Evolutionary conservation across 2,888 invertebrate genomes (phyloP).

Genomic region (Nematopogon swammerdamellus): DNA sequence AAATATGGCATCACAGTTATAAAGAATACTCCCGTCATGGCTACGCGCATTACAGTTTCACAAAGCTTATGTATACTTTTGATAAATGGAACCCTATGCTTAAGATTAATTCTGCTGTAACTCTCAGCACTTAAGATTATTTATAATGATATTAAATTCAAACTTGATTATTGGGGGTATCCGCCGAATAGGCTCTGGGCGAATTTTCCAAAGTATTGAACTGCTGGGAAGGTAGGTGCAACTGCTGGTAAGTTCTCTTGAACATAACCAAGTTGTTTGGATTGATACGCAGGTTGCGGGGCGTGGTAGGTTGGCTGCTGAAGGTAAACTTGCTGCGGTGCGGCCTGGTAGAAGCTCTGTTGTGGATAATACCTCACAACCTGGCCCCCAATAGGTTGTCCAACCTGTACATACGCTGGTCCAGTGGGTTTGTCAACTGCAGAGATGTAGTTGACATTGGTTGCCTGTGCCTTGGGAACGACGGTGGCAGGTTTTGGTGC

Average conservation of each 20-base stretch:
- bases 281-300: neutral
- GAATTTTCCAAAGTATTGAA: slow-evolving; percentile 36
- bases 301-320: neutral
- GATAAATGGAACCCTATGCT: too few species aligned
- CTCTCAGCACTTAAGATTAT: too few species aligned
- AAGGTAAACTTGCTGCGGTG: too few species aligned
- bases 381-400: neutral
- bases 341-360: too few species aligned
- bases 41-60: too few species aligned
- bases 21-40: slow-evolving; percentile 11
- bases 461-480: neutral
- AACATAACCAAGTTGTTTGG: neutral
- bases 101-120: too few species aligned
- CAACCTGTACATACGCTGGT: neutral
- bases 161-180: slow-evolving; percentile 14
- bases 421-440: neutral
- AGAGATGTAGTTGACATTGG: neutral
- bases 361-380: neutral
- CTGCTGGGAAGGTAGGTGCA: slow-evolving; percentile 24
- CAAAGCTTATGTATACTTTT: too few species aligned
- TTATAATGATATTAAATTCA: too few species aligned
- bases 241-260: slow-evolving; percentile 7
- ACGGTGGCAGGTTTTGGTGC: neutral
- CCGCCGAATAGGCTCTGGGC: slow-evolving; percentile 27
- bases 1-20: slow-evolving; percentile 18